Evolutionary conservation across 2,888 invertebrate genomes (phyloP).

Genomic region (Cephus pygmeus): DNA sequence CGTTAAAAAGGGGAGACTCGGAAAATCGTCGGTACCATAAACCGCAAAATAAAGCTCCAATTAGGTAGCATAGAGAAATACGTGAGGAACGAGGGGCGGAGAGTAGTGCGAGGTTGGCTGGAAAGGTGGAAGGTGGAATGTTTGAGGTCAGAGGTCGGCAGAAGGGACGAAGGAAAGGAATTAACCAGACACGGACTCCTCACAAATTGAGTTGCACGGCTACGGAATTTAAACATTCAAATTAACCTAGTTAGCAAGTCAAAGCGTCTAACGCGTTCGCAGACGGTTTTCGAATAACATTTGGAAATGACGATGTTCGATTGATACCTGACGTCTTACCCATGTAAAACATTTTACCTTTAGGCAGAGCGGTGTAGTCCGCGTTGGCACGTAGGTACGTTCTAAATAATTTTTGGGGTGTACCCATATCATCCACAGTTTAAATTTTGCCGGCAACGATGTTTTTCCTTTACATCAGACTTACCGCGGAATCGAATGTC

Average conservation of each 20-base stretch:
- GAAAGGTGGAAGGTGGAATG: conserved; percentile 15
- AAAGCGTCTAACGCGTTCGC: conserved; percentile 56
- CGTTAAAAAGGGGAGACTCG: conserved; percentile 15
- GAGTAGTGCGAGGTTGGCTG: conserved; percentile 15
- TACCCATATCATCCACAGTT: background rate
- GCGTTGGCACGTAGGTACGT: background rate
- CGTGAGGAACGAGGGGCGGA: conserved; percentile 22
- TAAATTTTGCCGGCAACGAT: background rate
- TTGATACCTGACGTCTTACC: conserved; percentile 21
- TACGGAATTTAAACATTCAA: conserved; percentile 62
- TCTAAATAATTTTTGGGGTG: background rate
- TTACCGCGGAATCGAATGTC: background rate
- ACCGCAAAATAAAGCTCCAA: conserved; percentile 39
- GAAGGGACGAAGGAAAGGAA: conserved; percentile 41
- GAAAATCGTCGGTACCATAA: conserved; percentile 19
- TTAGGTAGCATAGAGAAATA: conserved; percentile 37
- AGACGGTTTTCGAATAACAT: background rate
- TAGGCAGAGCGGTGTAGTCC: background rate
- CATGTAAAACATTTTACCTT: background rate
- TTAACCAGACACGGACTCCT: conserved; percentile 54
- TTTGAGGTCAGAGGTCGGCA: conserved; percentile 20
- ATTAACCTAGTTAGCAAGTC: conserved; percentile 63
- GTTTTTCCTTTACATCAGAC: background rate
- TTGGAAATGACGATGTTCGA: conserved; percentile 41
- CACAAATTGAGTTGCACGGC: conserved; percentile 60